phyloP scores from a whole-genome alignment of 2,113 vertebrate species.

The Eretmochelys imbricata region DNA sequence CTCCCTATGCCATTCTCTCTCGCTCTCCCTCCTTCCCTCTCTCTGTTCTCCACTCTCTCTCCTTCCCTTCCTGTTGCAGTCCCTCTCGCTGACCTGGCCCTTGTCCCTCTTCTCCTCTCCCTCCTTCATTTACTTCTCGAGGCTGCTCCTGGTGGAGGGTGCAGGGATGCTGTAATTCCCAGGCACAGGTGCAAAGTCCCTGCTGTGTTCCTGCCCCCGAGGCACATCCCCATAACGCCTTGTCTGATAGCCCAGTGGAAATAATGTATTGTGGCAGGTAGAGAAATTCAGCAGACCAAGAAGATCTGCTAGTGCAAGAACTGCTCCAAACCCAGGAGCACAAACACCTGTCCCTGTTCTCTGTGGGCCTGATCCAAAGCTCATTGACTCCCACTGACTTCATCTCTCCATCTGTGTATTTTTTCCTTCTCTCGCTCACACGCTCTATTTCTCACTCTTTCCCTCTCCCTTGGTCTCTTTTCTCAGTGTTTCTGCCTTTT shows the following conservation, averaged over 20 bases:
- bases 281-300: slow-evolving; percentile 78
- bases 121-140: slow-evolving; percentile 29
- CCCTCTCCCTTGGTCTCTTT: background rate
- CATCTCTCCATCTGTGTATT: accelerated
- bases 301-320: slow-evolving; percentile 78
- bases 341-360: slow-evolving; percentile 53
- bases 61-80: slow-evolving; percentile 23
- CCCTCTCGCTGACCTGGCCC: slow-evolving; percentile 5
- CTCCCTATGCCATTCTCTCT: background rate
- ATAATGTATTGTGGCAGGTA: slow-evolving; percentile 90
- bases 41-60: slow-evolving; percentile 46
- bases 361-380: background rate
- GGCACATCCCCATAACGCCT: slow-evolving; percentile 72
- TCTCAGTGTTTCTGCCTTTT: background rate
- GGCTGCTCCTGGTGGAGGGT: slow-evolving; percentile 58
- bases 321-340: slow-evolving; percentile 63
- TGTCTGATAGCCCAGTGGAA: slow-evolving; percentile 84
- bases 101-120: background rate
- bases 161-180: slow-evolving; percentile 76
- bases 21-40: slow-evolving; percentile 43
- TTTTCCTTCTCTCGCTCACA: background rate
- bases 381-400: background rate
- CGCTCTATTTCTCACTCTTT: background rate
- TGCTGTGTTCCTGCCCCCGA: slow-evolving; percentile 52
- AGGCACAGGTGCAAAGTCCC: slow-evolving; percentile 87